Percentiles rank a stretch among this genome's conserved stretches.
These are phyloP conservation scores for Mimas tiliae DNA, from an alignment of 2,888 invertebrate genomes.

Conservation along the genomic window DNA sequence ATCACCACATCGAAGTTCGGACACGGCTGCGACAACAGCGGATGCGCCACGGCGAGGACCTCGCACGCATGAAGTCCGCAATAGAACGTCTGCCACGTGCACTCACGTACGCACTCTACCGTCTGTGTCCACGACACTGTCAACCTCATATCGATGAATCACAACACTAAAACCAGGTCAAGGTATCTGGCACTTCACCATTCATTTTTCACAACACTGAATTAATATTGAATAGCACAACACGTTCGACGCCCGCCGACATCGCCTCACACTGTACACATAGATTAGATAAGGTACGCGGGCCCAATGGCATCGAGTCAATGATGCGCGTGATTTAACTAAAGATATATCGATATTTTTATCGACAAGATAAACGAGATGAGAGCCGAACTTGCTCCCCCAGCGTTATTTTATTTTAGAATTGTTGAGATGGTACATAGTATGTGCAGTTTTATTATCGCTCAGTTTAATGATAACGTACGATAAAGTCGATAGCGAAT, in stretches of 20 bases:
- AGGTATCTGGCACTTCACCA: conserved; percentile 28
- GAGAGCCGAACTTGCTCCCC: conserved; percentile 13
- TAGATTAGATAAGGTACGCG: conserved; percentile 42
- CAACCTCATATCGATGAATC: conserved; percentile 50
- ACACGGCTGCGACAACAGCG: conserved; percentile 37
- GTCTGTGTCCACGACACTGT: conserved; percentile 60
- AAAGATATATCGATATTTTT: conserved; percentile 23
- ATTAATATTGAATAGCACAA: conserved; percentile 30
- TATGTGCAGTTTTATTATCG: conserved; percentile 10
- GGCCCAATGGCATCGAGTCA: conserved; percentile 18
- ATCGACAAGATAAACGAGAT: conserved; percentile 23
- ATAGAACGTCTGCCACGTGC: conserved; percentile 63
- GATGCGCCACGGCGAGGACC: conserved; percentile 58
- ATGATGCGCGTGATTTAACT: conserved; percentile 25
- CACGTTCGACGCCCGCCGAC: conserved; percentile 42
- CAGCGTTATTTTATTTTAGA: not conserved
- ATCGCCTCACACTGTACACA: conserved; percentile 38
- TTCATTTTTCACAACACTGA: conserved; percentile 39
- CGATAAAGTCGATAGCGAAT: conserved; percentile 28
- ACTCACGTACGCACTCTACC: conserved; percentile 63
- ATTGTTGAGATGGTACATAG: conserved; percentile 10
- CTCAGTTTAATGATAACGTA: conserved; percentile 20
- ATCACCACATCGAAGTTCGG: conserved; percentile 16
- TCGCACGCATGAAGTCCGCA: conserved; percentile 67
- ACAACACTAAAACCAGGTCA: conserved; percentile 26